Evolutionary conservation across 2,113 vertebrate species (phyloP).

Genomic region (Macroglossus sobrinus): DNA sequence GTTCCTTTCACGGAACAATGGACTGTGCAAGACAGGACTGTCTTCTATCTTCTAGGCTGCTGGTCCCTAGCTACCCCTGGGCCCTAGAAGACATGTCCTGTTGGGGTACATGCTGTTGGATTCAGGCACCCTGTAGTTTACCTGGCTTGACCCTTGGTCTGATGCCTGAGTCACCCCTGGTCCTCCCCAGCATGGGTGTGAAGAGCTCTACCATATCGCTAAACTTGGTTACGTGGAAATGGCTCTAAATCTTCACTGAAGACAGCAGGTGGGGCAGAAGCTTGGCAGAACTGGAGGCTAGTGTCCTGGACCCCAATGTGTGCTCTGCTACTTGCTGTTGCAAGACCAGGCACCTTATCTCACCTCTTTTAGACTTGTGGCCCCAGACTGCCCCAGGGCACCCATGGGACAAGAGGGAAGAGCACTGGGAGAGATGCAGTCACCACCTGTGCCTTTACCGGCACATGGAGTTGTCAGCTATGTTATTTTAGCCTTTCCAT

Average conservation of each 20-base stretch:
- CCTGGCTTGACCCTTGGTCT: not conserved
- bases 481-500: not conserved
- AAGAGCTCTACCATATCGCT: not conserved
- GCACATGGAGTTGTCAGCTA: not conserved
- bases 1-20: not conserved
- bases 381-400: not conserved
- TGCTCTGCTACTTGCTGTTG: not conserved
- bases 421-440: not conserved
- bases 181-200: not conserved
- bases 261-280: not conserved
- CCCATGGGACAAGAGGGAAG: not conserved
- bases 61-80: not conserved
- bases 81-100: not conserved
- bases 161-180: not conserved
- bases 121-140: not conserved
- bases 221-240: not conserved
- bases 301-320: not conserved
- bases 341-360: not conserved
- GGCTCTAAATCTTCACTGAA: not conserved
- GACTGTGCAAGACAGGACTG: rapidly evolving
- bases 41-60: not conserved
- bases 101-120: not conserved
- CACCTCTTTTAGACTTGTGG: rapidly evolving
- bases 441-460: rapidly evolving
- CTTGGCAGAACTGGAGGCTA: not conserved